A percentile compares a stretch with the other conserved stretches of the same genome.
Evolutionary conservation across 2,888 invertebrate genomes (phyloP).

Genomic region (Drosophila cracens): DNA sequence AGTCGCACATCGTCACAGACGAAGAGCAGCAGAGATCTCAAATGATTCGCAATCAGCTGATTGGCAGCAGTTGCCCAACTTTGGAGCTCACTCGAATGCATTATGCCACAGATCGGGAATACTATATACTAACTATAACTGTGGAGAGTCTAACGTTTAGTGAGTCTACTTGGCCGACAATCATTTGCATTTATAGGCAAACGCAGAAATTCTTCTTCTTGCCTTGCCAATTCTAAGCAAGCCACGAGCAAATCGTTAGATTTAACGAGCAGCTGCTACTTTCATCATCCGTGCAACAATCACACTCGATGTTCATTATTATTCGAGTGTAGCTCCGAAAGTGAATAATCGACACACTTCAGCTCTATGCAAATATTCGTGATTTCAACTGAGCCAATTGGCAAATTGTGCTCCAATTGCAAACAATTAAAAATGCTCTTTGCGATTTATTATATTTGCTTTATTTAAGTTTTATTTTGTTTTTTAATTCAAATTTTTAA

Average conservation of each 20-base stretch:
- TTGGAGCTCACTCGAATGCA: conserved; percentile 25
- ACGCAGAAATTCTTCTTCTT: background rate
- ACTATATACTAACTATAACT: background rate
- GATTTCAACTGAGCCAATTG: background rate
- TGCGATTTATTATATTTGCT: background rate
- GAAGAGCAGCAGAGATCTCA: conserved; percentile 33
- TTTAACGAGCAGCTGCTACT: conserved; percentile 49
- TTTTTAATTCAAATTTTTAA: background rate
- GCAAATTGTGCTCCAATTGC: background rate
- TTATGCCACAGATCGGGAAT: conserved; percentile 1
- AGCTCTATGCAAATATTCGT: background rate
- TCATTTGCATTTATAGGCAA: conserved; percentile 39
- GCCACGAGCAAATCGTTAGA: conserved; percentile 11
- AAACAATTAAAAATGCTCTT: background rate
- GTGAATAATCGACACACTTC: background rate
- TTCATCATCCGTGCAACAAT: background rate
- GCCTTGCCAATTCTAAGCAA: background rate
- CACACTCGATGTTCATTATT: background rate
- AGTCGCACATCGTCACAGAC: conserved; percentile 49
- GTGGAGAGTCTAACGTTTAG: background rate
- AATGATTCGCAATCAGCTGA: conserved; percentile 38
- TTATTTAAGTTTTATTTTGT: background rate
- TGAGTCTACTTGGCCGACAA: background rate
- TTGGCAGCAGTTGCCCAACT: conserved; percentile 35
- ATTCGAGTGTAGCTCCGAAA: background rate